phyloP scores from a whole-genome alignment of 1,140 invertebrate genomes.

The Bombus consobrinus region DNA sequence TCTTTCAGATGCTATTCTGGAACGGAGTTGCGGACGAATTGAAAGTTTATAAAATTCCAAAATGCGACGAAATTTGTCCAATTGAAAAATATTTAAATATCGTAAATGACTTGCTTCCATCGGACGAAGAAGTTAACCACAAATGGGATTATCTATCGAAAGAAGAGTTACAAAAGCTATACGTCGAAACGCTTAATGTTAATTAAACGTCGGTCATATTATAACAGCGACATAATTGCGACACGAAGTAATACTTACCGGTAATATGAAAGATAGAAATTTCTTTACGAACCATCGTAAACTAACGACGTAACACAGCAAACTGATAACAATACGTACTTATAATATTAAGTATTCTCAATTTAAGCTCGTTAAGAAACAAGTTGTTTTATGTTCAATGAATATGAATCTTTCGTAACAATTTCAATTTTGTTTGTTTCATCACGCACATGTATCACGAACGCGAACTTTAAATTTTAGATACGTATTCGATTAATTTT shows the following conservation, averaged over 20 bases:
- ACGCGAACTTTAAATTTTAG: neutral
- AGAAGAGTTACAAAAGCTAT: slow-evolving; percentile 35
- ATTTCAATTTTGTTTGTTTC: neutral
- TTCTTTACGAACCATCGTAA: neutral
- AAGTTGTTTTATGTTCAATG: neutral
- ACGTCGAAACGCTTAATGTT: neutral
- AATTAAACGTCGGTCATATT: slow-evolving; percentile 13
- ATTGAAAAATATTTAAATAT: slow-evolving; percentile 73
- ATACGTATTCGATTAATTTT: neutral
- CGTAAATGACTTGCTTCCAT: slow-evolving; percentile 65
- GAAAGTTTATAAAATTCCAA: slow-evolving; percentile 66
- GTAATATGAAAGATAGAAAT: neutral
- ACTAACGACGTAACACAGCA: neutral
- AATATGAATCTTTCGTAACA: neutral
- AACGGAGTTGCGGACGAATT: slow-evolving; percentile 52
- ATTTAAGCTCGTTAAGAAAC: too few relatives aligned
- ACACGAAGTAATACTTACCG: neutral
- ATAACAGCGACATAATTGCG: neutral
- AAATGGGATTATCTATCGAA: slow-evolving; percentile 44
- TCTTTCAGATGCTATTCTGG: slow-evolving; percentile 51
- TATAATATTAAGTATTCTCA: neutral
- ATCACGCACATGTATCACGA: neutral
- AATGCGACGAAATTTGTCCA: slow-evolving; percentile 72
- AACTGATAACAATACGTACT: neutral
- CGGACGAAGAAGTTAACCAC: slow-evolving; percentile 38